Evolutionary conservation across 2,113 vertebrate species (phyloP), one percentile per base, ranked within the genome.

Genomic region (Nerophis ophidion): DNA sequence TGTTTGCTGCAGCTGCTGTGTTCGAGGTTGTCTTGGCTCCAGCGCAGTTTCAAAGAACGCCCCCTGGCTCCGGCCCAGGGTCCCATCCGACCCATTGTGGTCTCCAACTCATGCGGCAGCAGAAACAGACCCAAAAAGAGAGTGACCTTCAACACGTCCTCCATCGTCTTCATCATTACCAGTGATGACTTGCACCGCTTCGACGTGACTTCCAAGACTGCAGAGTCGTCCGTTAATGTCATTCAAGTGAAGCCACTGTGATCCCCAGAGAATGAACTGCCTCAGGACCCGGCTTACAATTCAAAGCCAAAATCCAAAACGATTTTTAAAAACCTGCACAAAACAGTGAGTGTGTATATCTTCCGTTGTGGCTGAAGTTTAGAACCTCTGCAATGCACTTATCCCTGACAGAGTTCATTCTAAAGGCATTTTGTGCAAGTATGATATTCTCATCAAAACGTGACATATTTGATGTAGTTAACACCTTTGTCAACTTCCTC

Each of bases 61-160:
- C 88, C 92, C 6, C 66, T 86, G 16, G 42, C 79, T 35, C 83
- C 61, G 1, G 88, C 59, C 5, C 82, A 88, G 59, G 92, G 87
- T 40, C 91, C 90, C 48, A 75, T 94, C 35, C 83, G 87, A 15
- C 93, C 91, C 0, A 94, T 93, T 13, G 92, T 96, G 17, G 68
- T 91, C 81, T 92, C 92, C 40, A 85, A 87, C 42, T 74, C 83
- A 47, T 81, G 80, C 15, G 57, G 86, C 11, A 73, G 66, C 6
- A 70, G 85, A 17, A 77, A 88, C 63, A 87, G 91, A 12, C 93
- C 93, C 64, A 98, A 97, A 78, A 96, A 95, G 87, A 94, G 90
- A 86, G 93, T 96, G 76, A 95, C 92, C 57, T 97, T 97, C 73
- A 97, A 88, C 76, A 92, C 92, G 52, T 97, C 94, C 38, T 97